Conservation (phyloP, 53 echinoderm and acorn worm genomes). For the Patiria pectinifera region DNA sequence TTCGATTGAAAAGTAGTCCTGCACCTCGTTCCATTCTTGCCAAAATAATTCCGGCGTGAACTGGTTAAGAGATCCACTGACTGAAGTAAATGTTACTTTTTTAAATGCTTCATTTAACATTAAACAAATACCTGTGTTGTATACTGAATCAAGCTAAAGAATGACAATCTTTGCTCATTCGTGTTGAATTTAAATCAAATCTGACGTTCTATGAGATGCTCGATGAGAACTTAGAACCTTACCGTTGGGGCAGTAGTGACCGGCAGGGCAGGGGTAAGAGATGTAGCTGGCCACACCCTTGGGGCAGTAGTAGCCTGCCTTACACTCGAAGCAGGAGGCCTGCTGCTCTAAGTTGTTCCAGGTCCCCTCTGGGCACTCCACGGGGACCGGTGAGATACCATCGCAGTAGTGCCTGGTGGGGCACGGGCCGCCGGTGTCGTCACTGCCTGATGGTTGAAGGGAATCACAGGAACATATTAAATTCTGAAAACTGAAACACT, state of each 20-base stretch:
- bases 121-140: too few relatives aligned
- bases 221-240: background rate
- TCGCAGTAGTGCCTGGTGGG: constrained; percentile 86
- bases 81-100: too few relatives aligned
- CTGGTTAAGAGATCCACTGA: too few relatives aligned
- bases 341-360: constrained; percentile 90
- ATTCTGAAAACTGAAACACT: too few relatives aligned
- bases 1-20: too few relatives aligned
- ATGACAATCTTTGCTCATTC: too few relatives aligned
- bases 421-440: constrained; percentile 87
- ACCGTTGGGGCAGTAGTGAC: constrained; percentile 96
- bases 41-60: too few relatives aligned
- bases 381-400: constrained; percentile 79
- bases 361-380: constrained; percentile 84
- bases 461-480: background rate
- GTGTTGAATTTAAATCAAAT: too few relatives aligned
- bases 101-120: too few relatives aligned
- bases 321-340: constrained; percentile 82
- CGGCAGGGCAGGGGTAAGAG: constrained; percentile 85
- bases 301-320: constrained; percentile 89
- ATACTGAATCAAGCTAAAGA: too few relatives aligned
- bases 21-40: too few relatives aligned
- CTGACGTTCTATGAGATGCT: too few relatives aligned
- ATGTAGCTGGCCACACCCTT: constrained; percentile 72
- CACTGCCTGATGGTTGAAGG: constrained; percentile 64